These are phyloP conservation scores for Chrysolina americana DNA, from an alignment of 2,888 invertebrate species.

Conservation along the genomic window DNA sequence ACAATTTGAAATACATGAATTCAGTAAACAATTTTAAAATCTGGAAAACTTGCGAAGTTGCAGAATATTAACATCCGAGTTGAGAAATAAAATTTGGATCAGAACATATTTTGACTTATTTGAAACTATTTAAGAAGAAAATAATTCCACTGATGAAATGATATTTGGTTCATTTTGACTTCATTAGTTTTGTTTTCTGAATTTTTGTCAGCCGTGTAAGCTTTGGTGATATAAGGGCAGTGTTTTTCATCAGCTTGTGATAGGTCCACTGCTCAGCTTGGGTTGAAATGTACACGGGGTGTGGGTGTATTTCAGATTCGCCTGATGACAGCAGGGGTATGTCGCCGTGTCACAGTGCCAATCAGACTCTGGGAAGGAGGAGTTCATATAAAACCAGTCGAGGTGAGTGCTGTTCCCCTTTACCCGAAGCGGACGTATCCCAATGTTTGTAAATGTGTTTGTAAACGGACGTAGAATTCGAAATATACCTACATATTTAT, in stretches of 20 bases:
- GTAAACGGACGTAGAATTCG: conserved; percentile 41
- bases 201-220: not conserved
- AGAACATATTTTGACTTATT: too few relatives aligned
- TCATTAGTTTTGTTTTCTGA: not conserved
- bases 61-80: too few relatives aligned
- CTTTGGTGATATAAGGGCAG: not conserved
- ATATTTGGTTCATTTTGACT: too few relatives aligned
- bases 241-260: not conserved
- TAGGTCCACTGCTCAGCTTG: conserved; percentile 28
- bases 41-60: too few relatives aligned
- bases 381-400: conserved; percentile 91
- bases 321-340: conserved; percentile 84
- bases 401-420: conserved; percentile 75
- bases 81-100: too few relatives aligned
- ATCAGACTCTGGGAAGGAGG: conserved; percentile 81
- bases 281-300: conserved; percentile 43
- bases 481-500: conserved; percentile 29
- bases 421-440: conserved; percentile 29
- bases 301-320: conserved; percentile 73
- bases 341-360: conserved; percentile 78
- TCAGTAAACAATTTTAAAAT: not conserved
- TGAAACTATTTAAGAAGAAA: too few relatives aligned
- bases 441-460: conserved; percentile 49
- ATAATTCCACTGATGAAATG: too few relatives aligned
- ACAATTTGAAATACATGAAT: not conserved